Base-by-base conservation (phyloP, 2,113 vertebrate genomes). In the Aleadryas rufinucha region DNA sequence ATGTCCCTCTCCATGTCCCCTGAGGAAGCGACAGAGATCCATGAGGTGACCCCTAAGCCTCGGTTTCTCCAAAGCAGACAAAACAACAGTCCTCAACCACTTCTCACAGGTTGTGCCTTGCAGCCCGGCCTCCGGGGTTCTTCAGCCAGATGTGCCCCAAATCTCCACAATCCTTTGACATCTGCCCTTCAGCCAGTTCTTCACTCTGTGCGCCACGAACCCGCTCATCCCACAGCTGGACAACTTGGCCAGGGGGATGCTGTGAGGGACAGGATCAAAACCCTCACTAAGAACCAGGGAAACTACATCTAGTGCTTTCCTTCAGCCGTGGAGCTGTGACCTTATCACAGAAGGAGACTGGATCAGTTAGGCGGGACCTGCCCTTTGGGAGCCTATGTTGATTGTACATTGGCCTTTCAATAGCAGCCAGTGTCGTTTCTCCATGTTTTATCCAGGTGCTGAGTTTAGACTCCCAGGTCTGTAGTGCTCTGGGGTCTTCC, bases 1-100 rank as follows among this genome's bases (percentile, higher is more conserved):
- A 1, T 9, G 28, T 45, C 28, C n/a, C 13, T 53, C 22, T 53
- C 33, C 22, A 16, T 30, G n/a, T 8, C 16, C n/a, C 33, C n/a
- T 1, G 1, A 14, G 56, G 20, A 41, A 60, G 45, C 45, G 2
- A 6, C 47, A 41, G 28, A 61, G 12, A 78, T 13, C 54, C 54
- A 24, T 12, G 27, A 23, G 35, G 47, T 33, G 23, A n/a, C 23
- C 13, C 22, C 39, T 39, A 35, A 76, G 27, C 72, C 45, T 52
- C 0, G 0, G 17, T 23, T 45, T 44, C 53, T 22, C 37, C 45
- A 52, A 44, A 52, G 21, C 0, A 45, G 15, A 28, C 45, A 42
- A 42, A 72, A 23, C 37, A 35, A 33, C 60, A 21, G 33, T 33
- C 19, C 54, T 13, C 23, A 16, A 28, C 6, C 37, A 23, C 19